These are phyloP conservation scores for Lepidocyrtinus sp. DNA, from an alignment of 2,888 invertebrate species.

Conservation along the genomic window DNA sequence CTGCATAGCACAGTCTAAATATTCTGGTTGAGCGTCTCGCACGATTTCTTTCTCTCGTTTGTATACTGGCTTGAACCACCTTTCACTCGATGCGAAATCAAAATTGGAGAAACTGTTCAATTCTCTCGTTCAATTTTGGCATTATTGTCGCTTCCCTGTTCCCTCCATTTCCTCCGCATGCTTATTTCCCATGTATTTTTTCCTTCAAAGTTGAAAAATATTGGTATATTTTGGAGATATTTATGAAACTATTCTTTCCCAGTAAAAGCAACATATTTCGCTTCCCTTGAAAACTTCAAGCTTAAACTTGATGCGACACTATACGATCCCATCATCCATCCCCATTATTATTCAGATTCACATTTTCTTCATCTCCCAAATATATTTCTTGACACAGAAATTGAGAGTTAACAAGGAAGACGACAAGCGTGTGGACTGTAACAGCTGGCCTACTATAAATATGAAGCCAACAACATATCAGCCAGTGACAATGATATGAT, in stretches of 20 bases:
- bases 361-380: not conserved
- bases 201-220: not conserved
- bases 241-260: not conserved
- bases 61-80: not conserved
- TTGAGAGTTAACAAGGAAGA: not conserved
- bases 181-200: not conserved
- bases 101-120: not conserved
- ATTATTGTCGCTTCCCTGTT: conserved; percentile 1
- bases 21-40: not conserved
- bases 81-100: not conserved
- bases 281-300: too few relatives aligned
- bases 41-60: not conserved
- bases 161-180: not conserved
- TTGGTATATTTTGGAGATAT: not conserved
- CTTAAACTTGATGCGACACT: not conserved
- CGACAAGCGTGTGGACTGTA: conserved; percentile 20
- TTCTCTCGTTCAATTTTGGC: not conserved
- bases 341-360: conserved; percentile 15
- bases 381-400: conserved; percentile 13
- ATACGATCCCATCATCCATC: conserved; percentile 3
- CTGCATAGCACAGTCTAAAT: too few relatives aligned
- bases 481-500: conserved; percentile 10
- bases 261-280: not conserved
- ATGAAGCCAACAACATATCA: conserved; percentile 20
- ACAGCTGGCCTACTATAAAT: conserved; percentile 15